A percentile compares a stretch with the other conserved stretches of the same genome.
Conservation (phyloP, 2,888 invertebrate genomes). For the Eristalis intricaria region DNA sequence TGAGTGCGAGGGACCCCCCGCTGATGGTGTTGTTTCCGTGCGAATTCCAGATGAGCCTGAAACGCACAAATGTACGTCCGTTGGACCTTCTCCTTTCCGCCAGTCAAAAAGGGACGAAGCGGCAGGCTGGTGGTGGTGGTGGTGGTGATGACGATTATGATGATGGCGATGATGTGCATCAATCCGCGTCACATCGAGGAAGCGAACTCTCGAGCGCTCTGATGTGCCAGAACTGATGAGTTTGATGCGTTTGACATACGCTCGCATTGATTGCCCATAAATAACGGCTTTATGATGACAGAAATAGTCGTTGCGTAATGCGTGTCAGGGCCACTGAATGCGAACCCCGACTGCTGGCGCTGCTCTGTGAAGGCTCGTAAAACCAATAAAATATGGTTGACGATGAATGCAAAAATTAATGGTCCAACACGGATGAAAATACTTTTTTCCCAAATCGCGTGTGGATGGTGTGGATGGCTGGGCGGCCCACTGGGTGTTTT, state of each 20-base stretch:
- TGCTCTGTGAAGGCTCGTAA: constrained; percentile 37
- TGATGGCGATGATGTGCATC: constrained; percentile 67
- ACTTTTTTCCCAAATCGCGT: constrained; percentile 18
- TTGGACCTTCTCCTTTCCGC: constrained; percentile 9
- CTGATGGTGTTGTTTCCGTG: constrained; percentile 37
- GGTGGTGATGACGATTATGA: constrained; percentile 43
- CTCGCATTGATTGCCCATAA: constrained; percentile 81
- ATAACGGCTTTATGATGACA: constrained; percentile 81
- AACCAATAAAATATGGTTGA: constrained; percentile 62
- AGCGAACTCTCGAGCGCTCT: constrained; percentile 24
- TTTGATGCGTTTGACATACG: constrained; percentile 82
- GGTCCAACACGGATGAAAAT: constrained; percentile 65
- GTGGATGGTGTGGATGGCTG: constrained; percentile 4
- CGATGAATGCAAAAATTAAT: constrained; percentile 67
- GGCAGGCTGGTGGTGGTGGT: constrained; percentile 12
- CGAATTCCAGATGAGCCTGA: constrained; percentile 59
- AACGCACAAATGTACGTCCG: constrained; percentile 48
- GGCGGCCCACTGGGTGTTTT: neutral
- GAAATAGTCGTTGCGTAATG: constrained; percentile 75
- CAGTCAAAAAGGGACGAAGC: neutral
- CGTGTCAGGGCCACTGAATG: constrained; percentile 34
- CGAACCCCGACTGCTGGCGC: neutral
- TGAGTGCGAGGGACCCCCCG: constrained; percentile 38
- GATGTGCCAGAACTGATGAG: constrained; percentile 72
- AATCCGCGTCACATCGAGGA: constrained; percentile 61